Evolutionary conservation across 1,140 invertebrate species (phyloP).

Genomic region (Drosophila sturtevanti): DNA sequence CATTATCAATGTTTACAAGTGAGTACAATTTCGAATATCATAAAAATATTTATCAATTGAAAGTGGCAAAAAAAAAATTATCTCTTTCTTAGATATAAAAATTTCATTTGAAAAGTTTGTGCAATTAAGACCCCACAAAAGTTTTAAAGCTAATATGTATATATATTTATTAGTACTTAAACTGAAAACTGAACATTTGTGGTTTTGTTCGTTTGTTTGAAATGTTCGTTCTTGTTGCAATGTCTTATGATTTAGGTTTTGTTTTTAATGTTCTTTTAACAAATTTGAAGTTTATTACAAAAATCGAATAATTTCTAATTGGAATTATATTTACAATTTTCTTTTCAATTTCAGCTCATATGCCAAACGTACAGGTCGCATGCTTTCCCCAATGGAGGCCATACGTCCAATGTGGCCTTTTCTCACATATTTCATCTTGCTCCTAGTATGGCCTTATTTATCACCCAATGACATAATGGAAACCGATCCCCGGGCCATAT

Average conservation of each 20-base stretch:
- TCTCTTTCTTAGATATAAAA: too few relatives aligned
- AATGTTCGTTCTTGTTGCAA: too few relatives aligned
- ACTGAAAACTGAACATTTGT: too few relatives aligned
- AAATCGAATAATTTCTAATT: too few relatives aligned
- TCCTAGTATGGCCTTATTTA: constrained; percentile 89
- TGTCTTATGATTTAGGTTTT: too few relatives aligned
- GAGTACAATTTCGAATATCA: constrained; percentile 72
- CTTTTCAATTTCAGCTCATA: constrained; percentile 86
- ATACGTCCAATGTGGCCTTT: constrained; percentile 93
- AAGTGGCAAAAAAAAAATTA: neutral
- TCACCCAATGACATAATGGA: constrained; percentile 91
- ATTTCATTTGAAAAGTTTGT: too few relatives aligned
- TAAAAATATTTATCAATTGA: neutral
- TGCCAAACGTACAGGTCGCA: constrained; percentile 91
- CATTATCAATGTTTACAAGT: constrained; percentile 95
- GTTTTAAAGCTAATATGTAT: too few relatives aligned
- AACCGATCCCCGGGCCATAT: constrained; percentile 91
- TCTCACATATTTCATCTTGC: constrained; percentile 88
- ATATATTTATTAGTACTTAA: too few relatives aligned
- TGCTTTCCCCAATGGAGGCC: constrained; percentile 89
- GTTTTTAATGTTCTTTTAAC: too few relatives aligned
- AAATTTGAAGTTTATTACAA: too few relatives aligned
- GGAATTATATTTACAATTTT: neutral
- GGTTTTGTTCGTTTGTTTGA: too few relatives aligned
- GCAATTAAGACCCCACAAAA: too few relatives aligned